Percentiles rank a stretch among this genome's conserved stretches.
These are phyloP conservation scores for Ichneumoninae sp. DNA, from an alignment of 2,888 invertebrate species.

Conservation along the genomic window DNA sequence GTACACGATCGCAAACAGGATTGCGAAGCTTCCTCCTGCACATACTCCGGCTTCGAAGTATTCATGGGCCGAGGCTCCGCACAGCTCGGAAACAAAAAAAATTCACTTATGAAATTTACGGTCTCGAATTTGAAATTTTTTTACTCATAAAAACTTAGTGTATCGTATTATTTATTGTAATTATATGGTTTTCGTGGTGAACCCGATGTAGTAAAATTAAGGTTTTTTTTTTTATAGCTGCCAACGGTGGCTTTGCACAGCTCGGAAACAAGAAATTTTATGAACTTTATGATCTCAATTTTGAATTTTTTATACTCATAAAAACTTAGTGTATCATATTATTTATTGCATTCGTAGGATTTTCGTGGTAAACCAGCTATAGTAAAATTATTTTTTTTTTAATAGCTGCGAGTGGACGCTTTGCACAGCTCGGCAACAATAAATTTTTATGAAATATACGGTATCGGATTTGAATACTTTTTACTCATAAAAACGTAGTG, in stretches of 20 bases:
- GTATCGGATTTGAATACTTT: not conserved
- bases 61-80: not conserved
- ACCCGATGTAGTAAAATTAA: not conserved
- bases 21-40: slow-evolving; percentile 4
- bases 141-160: not conserved
- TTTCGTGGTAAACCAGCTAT: not conserved
- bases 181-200: too few species aligned
- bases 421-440: too few species aligned
- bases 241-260: too few species aligned
- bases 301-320: not conserved
- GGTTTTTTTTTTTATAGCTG: not conserved
- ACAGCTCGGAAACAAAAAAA: not conserved
- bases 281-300: not conserved
- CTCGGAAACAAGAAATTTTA: too few species aligned
- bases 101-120: not conserved
- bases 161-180: too few species aligned
- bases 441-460: too few species aligned
- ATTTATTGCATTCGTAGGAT: too few species aligned
- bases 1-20: slow-evolving; percentile 14
- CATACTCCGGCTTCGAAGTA: not conserved
- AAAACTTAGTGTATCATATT: not conserved
- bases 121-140: not conserved
- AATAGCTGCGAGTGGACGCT: not conserved
- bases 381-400: not conserved
- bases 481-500: not conserved